Evolutionary conservation across 2,797 vertebrate species (phyloP), one percentile per base, ranked within the genome.

Genomic region (Nyctibius grandis): DNA sequence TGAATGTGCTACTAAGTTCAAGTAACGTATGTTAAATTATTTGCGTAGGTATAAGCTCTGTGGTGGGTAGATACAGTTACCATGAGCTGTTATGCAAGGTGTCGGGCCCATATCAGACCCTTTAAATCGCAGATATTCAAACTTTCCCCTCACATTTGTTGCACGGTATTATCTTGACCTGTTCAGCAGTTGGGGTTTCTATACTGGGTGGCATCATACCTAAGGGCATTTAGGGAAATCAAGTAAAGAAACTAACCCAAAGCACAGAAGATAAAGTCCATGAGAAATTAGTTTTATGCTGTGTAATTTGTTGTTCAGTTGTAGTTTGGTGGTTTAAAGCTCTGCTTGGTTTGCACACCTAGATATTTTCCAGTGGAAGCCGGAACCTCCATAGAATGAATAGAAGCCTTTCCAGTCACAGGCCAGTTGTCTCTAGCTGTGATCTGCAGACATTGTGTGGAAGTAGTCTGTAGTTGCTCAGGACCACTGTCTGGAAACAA

Each of bases 1-100:
- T 31, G 6, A 42, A 23, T 60, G 26, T 75, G 20, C 40, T 56
- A 3, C 47, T 31, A 36, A 76, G 15, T 50, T 83, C 38, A 54
- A 60, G 8, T 44, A 70, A 70, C 5, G 1, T 54, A 22, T 0
- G 0, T 77, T 33, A 51, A 23, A 13, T 86, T 51, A 17, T 31
- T 79, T 51, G 25, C 14, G 20, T 26, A 22, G 31, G 11, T 60
- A 7, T 13, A 21, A 63, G 8, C 25, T 47, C 33, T 4, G 8
- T 31, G 47, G 6, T 57, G 12, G 14, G 12, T 85, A 45, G 42
- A 16, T 40, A n/a, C 22, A 74, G 51, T 67, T 54, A 29, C 28
- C 25, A 6, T 15, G 31, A 85, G 31, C 48, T 77, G 50, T 75
- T 84, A 26, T 26, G 51, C 31, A 19, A 2, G 0, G 26, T 63